Conservation (phyloP, 2,797 vertebrate genomes). For the Toxotes lorentzi region DNA sequence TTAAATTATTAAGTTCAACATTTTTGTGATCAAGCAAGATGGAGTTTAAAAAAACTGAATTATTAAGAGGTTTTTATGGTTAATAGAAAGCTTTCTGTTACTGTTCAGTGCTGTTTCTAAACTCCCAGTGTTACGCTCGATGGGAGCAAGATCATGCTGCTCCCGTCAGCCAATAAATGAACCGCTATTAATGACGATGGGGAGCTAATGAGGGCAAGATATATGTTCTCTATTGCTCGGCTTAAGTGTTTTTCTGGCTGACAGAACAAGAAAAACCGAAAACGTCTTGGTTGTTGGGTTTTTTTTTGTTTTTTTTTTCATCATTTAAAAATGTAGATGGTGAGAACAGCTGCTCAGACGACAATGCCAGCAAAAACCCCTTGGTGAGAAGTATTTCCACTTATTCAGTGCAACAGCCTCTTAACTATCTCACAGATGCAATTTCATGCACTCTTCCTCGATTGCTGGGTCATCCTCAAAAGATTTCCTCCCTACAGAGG, state of each 20-base stretch:
- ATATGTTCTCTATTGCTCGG: slow-evolving; percentile 19
- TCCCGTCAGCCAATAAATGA: slow-evolving; percentile 47
- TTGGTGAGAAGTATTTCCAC: slow-evolving; percentile 49
- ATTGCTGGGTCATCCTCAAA: slow-evolving; percentile 73
- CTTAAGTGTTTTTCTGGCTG: slow-evolving; percentile 34
- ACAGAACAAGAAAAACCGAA: slow-evolving; percentile 21
- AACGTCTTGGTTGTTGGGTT: slow-evolving; percentile 3
- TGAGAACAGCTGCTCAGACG: slow-evolving; percentile 31
- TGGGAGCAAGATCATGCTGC: slow-evolving; percentile 21
- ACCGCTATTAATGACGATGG: slow-evolving; percentile 22
- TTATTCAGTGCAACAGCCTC: slow-evolving; percentile 61
- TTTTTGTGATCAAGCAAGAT: slow-evolving; percentile 55
- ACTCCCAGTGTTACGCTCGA: slow-evolving; percentile 12
- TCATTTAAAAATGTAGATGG: slow-evolving; percentile 12
- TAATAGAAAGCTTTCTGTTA: slow-evolving; percentile 45
- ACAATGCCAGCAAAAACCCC: slow-evolving; percentile 27
- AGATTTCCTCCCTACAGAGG: slow-evolving; percentile 55
- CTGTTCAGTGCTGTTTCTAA: slow-evolving; percentile 26
- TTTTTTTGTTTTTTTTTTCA: neutral
- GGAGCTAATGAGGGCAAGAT: slow-evolving; percentile 54
- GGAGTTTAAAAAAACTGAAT: slow-evolving; percentile 59
- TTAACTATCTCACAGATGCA: slow-evolving; percentile 65
- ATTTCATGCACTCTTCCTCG: slow-evolving; percentile 74
- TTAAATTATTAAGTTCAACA: slow-evolving; percentile 63
- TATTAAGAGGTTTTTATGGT: slow-evolving; percentile 59